Conservation (phyloP, 2,888 invertebrate species). For the Psylliodes chrysocephalus region DNA sequence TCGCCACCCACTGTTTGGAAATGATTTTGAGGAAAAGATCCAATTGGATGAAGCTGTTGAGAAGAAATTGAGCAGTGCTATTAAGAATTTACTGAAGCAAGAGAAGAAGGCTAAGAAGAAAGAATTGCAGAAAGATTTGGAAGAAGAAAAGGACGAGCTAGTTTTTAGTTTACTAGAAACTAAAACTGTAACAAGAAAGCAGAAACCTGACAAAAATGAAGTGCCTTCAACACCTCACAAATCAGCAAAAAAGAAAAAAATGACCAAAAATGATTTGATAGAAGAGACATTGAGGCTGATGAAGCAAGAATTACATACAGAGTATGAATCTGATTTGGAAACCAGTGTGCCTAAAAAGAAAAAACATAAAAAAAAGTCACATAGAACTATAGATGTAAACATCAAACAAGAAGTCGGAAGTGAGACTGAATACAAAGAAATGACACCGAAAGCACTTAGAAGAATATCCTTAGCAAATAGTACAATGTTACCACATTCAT, state of each 20-base stretch:
- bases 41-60: slow-evolving; percentile 50
- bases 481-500: slow-evolving; percentile 5
- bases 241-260: slow-evolving; percentile 18
- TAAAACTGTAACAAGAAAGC: slow-evolving; percentile 17
- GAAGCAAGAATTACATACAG: slow-evolving; percentile 22
- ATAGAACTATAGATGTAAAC: neutral
- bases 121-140: slow-evolving; percentile 21
- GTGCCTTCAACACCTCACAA: slow-evolving; percentile 9
- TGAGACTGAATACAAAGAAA: too few relatives aligned
- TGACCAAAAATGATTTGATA: slow-evolving; percentile 20
- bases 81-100: slow-evolving; percentile 34
- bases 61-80: slow-evolving; percentile 45
- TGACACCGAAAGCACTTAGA: neutral
- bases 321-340: slow-evolving; percentile 26
- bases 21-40: slow-evolving; percentile 51
- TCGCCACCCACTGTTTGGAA: slow-evolving; percentile 57
- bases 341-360: slow-evolving; percentile 12
- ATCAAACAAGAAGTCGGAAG: neutral
- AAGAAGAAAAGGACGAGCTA: slow-evolving; percentile 32
- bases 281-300: slow-evolving; percentile 17
- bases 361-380: slow-evolving; percentile 20
- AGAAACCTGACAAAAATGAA: slow-evolving; percentile 12
- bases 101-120: slow-evolving; percentile 39
- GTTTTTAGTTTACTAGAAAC: slow-evolving; percentile 38
- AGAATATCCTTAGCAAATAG: neutral